Conservation (phyloP, 2,797 vertebrate genomes). For the Gastrophryne carolinensis region DNA sequence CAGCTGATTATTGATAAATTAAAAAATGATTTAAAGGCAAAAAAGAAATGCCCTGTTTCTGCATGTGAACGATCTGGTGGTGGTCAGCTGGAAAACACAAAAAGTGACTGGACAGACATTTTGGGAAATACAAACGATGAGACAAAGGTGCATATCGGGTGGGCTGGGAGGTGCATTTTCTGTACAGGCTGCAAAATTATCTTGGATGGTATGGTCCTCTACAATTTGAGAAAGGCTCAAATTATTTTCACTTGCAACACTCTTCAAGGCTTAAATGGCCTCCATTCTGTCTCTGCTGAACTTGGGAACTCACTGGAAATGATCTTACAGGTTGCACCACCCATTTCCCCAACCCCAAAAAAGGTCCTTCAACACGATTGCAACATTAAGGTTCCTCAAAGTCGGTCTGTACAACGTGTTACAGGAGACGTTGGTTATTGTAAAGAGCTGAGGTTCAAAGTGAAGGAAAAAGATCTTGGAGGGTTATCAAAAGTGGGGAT, state of each 20-base stretch:
- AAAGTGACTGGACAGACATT: no score
- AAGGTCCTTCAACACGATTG: not conserved
- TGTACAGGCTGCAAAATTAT: no score
- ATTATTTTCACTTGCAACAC: not conserved
- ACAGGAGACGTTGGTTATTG: not conserved
- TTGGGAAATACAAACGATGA: no score
- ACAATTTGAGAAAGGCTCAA: not conserved
- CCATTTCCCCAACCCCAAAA: not conserved
- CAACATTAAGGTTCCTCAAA: not conserved
- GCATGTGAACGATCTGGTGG: no score
- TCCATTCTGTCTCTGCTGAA: not conserved
- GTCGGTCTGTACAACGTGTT: not conserved
- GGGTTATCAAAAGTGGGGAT: not conserved
- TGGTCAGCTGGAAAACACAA: no score
- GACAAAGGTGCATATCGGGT: no score
- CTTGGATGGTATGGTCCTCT: no score
- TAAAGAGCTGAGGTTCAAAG: not conserved
- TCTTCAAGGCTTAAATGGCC: not conserved
- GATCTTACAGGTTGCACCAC: not conserved
- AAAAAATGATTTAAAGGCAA: no score
- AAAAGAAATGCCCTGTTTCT: no score
- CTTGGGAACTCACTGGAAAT: not conserved
- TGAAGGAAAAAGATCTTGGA: not conserved
- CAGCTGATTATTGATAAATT: no score
- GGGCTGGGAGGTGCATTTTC: no score